These are phyloP conservation scores for Haemorhous mexicanus DNA, from an alignment of 2,113 vertebrate genomes.

Conservation along the genomic window DNA sequence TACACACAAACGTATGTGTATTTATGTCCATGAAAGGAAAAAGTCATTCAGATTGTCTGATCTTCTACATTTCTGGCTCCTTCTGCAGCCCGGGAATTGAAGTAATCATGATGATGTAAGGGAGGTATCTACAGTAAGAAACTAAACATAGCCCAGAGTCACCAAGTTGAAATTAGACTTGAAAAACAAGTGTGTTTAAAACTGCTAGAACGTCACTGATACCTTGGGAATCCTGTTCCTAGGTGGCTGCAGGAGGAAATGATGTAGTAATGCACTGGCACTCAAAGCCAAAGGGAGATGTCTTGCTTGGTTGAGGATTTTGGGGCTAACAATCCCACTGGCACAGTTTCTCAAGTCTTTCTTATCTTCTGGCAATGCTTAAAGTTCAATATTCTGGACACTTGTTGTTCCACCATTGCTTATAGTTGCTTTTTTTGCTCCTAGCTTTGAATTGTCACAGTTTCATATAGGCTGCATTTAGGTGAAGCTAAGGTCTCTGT, in stretches of 20 bases:
- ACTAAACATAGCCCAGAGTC: neutral
- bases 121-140: neutral
- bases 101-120: neutral
- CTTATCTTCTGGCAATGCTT: neutral
- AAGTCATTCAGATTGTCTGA: neutral
- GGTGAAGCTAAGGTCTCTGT: neutral
- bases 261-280: rapidly evolving
- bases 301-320: neutral
- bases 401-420: neutral
- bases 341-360: neutral
- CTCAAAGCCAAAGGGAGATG: neutral
- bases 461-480: neutral
- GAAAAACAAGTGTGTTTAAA: neutral
- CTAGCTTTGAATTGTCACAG: neutral
- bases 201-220: neutral
- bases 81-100: neutral
- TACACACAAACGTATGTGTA: rapidly evolving
- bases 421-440: neutral
- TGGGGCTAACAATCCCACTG: neutral
- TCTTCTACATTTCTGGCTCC: neutral
- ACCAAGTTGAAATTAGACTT: neutral
- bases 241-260: neutral
- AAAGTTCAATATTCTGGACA: neutral
- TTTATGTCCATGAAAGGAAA: neutral
- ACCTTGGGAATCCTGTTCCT: neutral